These are phyloP conservation scores for Choloepus didactylus DNA, from an alignment of 2,797 vertebrate genomes.

Conservation along the genomic window DNA sequence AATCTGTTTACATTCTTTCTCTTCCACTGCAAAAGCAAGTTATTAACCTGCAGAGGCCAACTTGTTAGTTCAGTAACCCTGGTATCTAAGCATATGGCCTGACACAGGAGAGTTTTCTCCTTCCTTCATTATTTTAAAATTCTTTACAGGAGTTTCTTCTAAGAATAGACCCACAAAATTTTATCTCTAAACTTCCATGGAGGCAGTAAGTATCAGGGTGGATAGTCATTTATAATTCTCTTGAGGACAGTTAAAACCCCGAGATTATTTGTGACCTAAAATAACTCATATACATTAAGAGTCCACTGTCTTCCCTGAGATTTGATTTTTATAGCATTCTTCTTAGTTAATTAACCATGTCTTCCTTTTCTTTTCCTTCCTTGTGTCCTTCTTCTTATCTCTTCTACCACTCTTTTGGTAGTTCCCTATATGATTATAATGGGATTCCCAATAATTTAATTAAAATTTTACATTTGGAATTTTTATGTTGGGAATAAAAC, in stretches of 20 bases:
- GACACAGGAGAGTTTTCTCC: background rate
- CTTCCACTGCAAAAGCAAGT: background rate
- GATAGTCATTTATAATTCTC: background rate
- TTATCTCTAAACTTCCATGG: background rate
- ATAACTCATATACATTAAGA: background rate
- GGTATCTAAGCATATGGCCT: background rate
- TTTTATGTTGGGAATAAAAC: background rate
- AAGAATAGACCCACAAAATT: background rate
- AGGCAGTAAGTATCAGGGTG: background rate
- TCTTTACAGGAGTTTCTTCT: background rate
- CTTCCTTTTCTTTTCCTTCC: background rate
- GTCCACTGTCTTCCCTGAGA: background rate
- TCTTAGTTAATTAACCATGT: background rate
- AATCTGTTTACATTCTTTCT: background rate
- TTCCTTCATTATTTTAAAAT: constrained; percentile 10
- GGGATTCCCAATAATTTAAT: constrained; percentile 2
- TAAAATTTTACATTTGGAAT: background rate
- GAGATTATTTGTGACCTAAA: background rate
- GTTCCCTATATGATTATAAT: background rate
- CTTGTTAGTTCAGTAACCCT: background rate
- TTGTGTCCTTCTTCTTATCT: background rate
- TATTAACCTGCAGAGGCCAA: background rate
- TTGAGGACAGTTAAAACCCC: background rate
- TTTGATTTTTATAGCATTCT: background rate
- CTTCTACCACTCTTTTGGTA: background rate